phyloP scores from a whole-genome alignment of 2,797 vertebrate genomes.

The Poecilia wingei region DNA sequence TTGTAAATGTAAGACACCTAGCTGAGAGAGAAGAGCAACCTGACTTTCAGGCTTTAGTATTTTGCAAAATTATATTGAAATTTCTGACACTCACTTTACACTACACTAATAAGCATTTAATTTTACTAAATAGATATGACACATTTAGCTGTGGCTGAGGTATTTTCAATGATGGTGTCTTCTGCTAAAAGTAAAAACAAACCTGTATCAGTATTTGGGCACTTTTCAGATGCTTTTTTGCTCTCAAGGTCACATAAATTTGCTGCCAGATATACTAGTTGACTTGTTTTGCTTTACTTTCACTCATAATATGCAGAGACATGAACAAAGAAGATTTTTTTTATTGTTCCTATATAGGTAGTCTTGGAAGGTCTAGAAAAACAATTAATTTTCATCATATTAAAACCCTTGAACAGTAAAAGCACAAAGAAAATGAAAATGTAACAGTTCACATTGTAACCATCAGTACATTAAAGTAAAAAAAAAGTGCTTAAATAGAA shows the following conservation, averaged over 20 bases:
- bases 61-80: too few species aligned
- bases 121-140: not conserved
- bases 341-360: not conserved
- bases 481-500: not conserved
- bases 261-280: not conserved
- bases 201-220: not conserved
- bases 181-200: not conserved
- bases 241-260: not conserved
- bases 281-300: not conserved
- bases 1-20: too few species aligned
- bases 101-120: not conserved
- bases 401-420: not conserved
- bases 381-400: not conserved
- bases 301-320: not conserved
- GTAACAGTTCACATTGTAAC: too few species aligned
- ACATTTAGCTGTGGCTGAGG: not conserved
- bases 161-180: not conserved
- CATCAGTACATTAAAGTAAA: not conserved
- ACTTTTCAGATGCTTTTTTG: not conserved
- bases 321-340: not conserved
- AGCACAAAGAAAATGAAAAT: too few species aligned
- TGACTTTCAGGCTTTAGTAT: too few species aligned
- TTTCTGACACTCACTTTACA: not conserved
- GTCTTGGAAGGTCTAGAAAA: not conserved
- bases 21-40: too few species aligned